A percentile compares a stretch with the other conserved stretches of the same genome.
These are phyloP conservation scores for Xenus cinereus DNA, from an alignment of 2,113 vertebrate genomes.

Conservation along the genomic window DNA sequence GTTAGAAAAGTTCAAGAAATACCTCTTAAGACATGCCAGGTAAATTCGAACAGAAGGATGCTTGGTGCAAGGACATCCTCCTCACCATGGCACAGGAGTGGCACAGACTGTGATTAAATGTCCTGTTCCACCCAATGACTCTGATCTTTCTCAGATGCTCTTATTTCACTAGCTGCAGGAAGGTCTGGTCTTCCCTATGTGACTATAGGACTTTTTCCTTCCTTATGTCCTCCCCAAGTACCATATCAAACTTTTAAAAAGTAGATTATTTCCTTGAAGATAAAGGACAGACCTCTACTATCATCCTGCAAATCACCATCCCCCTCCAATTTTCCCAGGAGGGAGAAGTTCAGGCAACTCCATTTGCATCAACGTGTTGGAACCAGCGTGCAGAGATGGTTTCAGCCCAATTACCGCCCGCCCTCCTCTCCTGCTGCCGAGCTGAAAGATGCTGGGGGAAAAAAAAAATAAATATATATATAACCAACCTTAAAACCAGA, in stretches of 20 bases:
- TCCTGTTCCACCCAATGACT: neutral
- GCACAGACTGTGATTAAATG: neutral
- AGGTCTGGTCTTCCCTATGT: neutral
- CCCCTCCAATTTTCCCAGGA: neutral
- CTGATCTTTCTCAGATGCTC: neutral
- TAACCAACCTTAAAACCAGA: neutral
- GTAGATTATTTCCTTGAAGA: neutral
- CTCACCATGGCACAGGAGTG: neutral
- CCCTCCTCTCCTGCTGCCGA: neutral
- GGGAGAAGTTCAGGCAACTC: neutral
- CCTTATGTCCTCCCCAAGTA: neutral
- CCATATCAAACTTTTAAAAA: neutral
- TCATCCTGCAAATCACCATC: neutral
- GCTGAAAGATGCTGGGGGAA: neutral
- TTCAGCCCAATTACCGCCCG: neutral
- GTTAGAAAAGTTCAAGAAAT: neutral
- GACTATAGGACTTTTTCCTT: neutral
- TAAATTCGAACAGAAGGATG: conserved; percentile 1
- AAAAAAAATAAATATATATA: neutral
- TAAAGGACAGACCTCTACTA: neutral
- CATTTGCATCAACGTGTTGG: conserved; percentile 23
- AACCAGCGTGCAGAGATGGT: neutral
- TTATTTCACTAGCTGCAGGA: neutral
- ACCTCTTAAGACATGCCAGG: conserved; percentile 25
- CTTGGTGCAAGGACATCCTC: neutral